phyloP scores from a whole-genome alignment of 1,140 invertebrate genomes.

The Littorina saxatilis region DNA sequence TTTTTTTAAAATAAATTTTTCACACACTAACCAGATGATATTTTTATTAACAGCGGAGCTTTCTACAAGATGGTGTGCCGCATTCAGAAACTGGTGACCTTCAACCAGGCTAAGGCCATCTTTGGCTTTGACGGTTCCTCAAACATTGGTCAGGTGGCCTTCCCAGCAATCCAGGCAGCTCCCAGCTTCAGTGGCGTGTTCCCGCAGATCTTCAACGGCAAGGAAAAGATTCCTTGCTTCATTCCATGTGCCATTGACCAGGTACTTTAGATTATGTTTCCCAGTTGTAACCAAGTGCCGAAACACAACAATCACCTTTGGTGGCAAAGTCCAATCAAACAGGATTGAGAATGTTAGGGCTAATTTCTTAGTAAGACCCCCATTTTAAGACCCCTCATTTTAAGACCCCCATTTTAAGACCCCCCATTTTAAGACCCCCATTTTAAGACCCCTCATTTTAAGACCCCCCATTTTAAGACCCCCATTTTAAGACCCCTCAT shows the following conservation, averaged over 20 bases:
- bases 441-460: too few species aligned
- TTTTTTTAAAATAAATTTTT: too few species aligned
- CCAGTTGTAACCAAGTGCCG: neutral
- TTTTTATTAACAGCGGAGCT: conserved; percentile 77
- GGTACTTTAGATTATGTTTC: conserved; percentile 76
- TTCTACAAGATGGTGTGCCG: conserved; percentile 96
- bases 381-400: too few species aligned
- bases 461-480: too few species aligned
- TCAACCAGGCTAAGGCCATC: conserved; percentile 94
- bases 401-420: too few species aligned
- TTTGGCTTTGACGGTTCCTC: conserved; percentile 98
- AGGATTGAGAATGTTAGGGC: too few species aligned
- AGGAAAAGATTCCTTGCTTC: conserved; percentile 90
- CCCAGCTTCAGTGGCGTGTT: conserved; percentile 96
- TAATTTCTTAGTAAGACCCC: too few species aligned
- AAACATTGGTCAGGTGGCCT: conserved; percentile 97
- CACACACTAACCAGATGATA: too few species aligned
- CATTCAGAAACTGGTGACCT: conserved; percentile 95
- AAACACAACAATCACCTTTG: too few species aligned
- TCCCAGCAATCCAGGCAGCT: conserved; percentile 97
- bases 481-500: too few species aligned
- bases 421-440: too few species aligned
- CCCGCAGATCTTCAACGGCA: conserved; percentile 91
- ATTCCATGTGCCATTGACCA: conserved; percentile 99
- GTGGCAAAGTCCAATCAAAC: too few species aligned